Evolutionary conservation across 2,888 invertebrate species (phyloP).

Genomic region (Alsophila aescularia): DNA sequence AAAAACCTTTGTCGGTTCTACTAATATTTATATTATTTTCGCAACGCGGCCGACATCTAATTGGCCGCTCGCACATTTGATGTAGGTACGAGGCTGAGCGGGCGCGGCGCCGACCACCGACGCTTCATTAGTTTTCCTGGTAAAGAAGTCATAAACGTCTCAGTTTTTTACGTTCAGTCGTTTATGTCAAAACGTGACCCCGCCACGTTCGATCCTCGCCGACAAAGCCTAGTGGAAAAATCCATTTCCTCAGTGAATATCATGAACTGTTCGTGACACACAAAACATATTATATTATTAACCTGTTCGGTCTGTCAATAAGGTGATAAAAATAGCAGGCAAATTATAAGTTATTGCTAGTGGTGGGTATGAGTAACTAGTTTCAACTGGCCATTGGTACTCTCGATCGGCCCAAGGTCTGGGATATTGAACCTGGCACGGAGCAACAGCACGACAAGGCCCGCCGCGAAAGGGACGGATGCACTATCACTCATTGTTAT

Average conservation of each 20-base stretch:
- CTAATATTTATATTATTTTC: constrained; percentile 84
- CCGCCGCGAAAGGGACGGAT: constrained; percentile 77
- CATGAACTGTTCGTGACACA: constrained; percentile 39
- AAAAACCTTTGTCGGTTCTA: constrained; percentile 85
- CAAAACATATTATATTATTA: constrained; percentile 37
- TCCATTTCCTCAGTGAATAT: constrained; percentile 52
- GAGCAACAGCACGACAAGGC: constrained; percentile 76
- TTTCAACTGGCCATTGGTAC: constrained; percentile 68
- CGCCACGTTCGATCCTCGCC: constrained; percentile 46
- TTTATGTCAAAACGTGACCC: constrained; percentile 74
- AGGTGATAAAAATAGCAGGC: constrained; percentile 65
- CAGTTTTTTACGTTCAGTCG: constrained; percentile 67
- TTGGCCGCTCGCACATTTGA: constrained; percentile 76
- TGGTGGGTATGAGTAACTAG: constrained; percentile 74
- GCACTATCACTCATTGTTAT: constrained; percentile 82
- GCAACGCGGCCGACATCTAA: constrained; percentile 82
- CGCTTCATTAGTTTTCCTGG: constrained; percentile 81
- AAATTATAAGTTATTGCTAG: constrained; percentile 71
- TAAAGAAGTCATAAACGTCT: constrained; percentile 75
- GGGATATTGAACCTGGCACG: constrained; percentile 82
- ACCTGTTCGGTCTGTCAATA: constrained; percentile 51
- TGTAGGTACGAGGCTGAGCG: constrained; percentile 59
- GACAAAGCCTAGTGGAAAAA: constrained; percentile 66
- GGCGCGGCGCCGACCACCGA: constrained; percentile 71
- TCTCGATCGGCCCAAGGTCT: constrained; percentile 80